Percentiles rank a stretch among this genome's conserved stretches.
Evolutionary conservation across 2,888 invertebrate genomes (phyloP).

Genomic region (Megalurothrips usitatus): DNA sequence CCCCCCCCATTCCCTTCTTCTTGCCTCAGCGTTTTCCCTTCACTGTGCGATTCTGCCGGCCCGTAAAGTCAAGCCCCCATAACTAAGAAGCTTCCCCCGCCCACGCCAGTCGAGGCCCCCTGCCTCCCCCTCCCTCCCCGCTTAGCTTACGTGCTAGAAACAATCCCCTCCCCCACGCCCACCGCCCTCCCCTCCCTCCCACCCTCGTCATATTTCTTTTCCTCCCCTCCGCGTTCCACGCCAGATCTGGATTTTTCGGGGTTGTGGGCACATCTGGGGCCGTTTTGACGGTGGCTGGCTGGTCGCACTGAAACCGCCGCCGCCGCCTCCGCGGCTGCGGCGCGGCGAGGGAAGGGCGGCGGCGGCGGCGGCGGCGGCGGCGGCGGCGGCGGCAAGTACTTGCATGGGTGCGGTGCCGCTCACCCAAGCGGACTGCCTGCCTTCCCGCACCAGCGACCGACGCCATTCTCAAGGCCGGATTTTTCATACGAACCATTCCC

Average conservation of each 20-base stretch:
- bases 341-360: neutral
- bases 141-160: constrained; percentile 26
- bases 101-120: neutral
- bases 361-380: neutral
- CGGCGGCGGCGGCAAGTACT: too few relatives aligned
- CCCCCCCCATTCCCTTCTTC: neutral
- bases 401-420: too few relatives aligned
- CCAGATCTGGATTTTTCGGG: constrained; percentile 13
- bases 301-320: neutral
- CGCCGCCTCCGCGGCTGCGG: neutral
- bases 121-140: neutral
- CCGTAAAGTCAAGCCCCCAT: constrained; percentile 25
- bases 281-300: constrained; percentile 15
- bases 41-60: constrained; percentile 18
- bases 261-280: constrained; percentile 18
- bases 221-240: neutral
- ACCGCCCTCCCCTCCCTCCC: neutral
- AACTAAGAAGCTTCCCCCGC: constrained; percentile 19
- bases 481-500: too few relatives aligned
- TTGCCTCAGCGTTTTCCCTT: neutral
- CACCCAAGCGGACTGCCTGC: too few relatives aligned
- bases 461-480: too few relatives aligned
- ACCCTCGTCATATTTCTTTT: constrained; percentile 21
- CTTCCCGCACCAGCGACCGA: too few relatives aligned
- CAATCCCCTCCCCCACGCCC: constrained; percentile 12